A percentile compares a stretch with the other conserved stretches of the same genome.
These are phyloP conservation scores for Trissolcus japonicus DNA, from an alignment of 2,888 invertebrate species.

Conservation along the genomic window DNA sequence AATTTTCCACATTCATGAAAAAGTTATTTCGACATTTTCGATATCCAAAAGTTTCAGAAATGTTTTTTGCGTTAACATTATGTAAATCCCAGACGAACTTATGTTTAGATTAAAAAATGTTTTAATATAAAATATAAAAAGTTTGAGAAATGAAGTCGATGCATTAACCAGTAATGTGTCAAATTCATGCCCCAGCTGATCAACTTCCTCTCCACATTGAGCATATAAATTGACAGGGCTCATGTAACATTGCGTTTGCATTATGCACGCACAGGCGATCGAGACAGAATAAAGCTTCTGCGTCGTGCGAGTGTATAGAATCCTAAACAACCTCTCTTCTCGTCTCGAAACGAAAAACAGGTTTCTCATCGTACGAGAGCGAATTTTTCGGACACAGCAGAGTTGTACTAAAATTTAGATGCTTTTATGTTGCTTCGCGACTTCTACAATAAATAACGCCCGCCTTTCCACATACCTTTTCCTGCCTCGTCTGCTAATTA, in stretches of 20 bases:
- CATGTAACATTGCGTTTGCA: conserved; percentile 49
- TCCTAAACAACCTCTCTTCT: conserved; percentile 63
- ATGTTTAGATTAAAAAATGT: too few relatives aligned
- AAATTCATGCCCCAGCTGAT: conserved; percentile 45
- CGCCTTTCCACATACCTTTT: too few relatives aligned
- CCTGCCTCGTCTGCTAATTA: too few relatives aligned
- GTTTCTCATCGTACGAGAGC: conserved; percentile 60
- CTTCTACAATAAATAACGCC: conserved; percentile 7
- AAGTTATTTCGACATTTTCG: too few relatives aligned
- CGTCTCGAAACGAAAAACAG: conserved; percentile 63
- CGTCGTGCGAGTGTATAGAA: conserved; percentile 57
- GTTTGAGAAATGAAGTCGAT: conserved; percentile 2
- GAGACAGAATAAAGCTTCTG: conserved; percentile 54
- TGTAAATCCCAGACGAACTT: too few relatives aligned
- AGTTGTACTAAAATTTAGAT: conserved; percentile 39
- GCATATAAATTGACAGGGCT: conserved; percentile 52
- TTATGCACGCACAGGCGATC: conserved; percentile 56
- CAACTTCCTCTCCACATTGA: conserved; percentile 53
- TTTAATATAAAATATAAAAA: background rate
- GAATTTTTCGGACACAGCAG: conserved; percentile 56
- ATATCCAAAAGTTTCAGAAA: too few relatives aligned
- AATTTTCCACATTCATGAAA: too few relatives aligned
- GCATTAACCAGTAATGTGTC: conserved; percentile 48
- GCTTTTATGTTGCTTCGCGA: conserved; percentile 8
- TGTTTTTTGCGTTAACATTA: too few relatives aligned